Conservation (phyloP, 2,888 invertebrate genomes). For the Cryptus viduatorius region DNA sequence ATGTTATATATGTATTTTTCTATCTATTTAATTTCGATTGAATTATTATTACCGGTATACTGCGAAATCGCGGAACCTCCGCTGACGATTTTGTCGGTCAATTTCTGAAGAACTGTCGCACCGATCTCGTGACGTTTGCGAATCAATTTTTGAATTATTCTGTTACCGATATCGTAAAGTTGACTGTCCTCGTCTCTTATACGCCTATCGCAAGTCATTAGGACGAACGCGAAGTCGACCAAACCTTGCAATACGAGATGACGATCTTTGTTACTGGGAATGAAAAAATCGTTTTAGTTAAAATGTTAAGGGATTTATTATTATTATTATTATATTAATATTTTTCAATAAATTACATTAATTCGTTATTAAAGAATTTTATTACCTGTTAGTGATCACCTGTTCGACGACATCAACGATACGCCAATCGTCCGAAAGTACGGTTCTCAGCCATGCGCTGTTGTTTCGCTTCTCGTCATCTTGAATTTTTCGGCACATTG, state of each 20-base stretch:
- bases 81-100: slow-evolving; percentile 87
- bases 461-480: slow-evolving; percentile 84
- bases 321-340: background rate
- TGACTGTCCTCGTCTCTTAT: slow-evolving; percentile 82
- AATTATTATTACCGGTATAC: slow-evolving; percentile 86
- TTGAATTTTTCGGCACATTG: slow-evolving; percentile 82
- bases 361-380: slow-evolving; percentile 69
- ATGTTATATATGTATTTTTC: background rate
- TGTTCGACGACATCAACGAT: slow-evolving; percentile 84
- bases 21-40: background rate
- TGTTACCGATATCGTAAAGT: slow-evolving; percentile 86
- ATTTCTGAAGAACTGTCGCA: slow-evolving; percentile 86
- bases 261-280: slow-evolving; percentile 85
- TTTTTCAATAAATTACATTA: slow-evolving; percentile 48
- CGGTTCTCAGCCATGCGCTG: slow-evolving; percentile 87
- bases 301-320: background rate
- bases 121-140: slow-evolving; percentile 87
- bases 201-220: slow-evolving; percentile 83
- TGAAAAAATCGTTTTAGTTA: slow-evolving; percentile 5
- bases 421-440: slow-evolving; percentile 81
- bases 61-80: slow-evolving; percentile 86
- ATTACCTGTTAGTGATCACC: slow-evolving; percentile 86
- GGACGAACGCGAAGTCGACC: slow-evolving; percentile 85
- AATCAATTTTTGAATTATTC: slow-evolving; percentile 87
- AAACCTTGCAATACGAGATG: slow-evolving; percentile 86